phyloP scores from a whole-genome alignment of 2,888 invertebrate species.

The Drosophila nigritarsus region DNA sequence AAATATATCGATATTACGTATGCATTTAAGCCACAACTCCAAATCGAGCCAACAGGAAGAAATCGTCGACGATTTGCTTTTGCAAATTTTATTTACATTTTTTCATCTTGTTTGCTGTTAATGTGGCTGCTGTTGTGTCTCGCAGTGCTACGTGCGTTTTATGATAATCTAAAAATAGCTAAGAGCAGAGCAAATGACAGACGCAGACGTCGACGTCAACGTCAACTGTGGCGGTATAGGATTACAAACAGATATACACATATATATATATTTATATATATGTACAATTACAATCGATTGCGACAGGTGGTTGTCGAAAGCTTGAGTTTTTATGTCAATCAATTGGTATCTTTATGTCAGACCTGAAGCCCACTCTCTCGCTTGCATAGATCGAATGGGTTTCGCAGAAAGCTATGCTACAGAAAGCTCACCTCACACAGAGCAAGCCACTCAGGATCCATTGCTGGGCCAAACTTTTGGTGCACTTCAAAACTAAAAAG shows the following conservation, averaged over 20 bases:
- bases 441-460: not conserved
- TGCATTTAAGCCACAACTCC: not conserved
- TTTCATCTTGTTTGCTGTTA: conserved; percentile 24
- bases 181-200: conserved; percentile 56
- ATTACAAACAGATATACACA: conserved; percentile 25
- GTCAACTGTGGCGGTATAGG: conserved; percentile 35
- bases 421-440: conserved; percentile 14
- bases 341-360: not conserved
- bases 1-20: not conserved
- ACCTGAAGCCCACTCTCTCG: not conserved
- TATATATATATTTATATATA: not conserved
- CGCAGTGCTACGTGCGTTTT: conserved; percentile 42
- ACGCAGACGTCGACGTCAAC: conserved; percentile 8
- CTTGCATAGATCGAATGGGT: not conserved
- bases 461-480: conserved; percentile 7
- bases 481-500: no score
- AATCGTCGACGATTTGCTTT: conserved; percentile 18
- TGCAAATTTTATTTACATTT: conserved; percentile 28
- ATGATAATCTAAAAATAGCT: conserved; percentile 54
- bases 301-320: conserved; percentile 43
- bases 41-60: conserved; percentile 38
- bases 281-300: not conserved
- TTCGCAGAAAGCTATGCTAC: conserved; percentile 56
- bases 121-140: conserved; percentile 36
- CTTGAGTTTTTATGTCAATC: not conserved